Percentiles rank a stretch among this genome's conserved stretches.
phyloP scores from a whole-genome alignment of 2,113 vertebrate species.

The Orycteropus afer region DNA sequence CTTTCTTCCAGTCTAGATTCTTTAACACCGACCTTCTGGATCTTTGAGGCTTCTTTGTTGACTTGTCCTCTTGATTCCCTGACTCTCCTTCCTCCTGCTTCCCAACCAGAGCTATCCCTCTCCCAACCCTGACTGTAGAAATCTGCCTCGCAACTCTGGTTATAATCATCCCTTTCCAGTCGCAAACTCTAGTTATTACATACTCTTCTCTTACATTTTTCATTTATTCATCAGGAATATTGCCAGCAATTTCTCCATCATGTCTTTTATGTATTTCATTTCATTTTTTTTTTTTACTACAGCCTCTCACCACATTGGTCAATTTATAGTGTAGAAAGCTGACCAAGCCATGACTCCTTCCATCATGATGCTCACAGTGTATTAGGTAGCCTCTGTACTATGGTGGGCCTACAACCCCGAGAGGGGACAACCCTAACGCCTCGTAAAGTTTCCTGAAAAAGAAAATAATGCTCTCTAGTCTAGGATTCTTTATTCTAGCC shows the following conservation, averaged over 20 bases:
- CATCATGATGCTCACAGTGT: background rate
- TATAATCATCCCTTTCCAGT: background rate
- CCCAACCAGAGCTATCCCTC: background rate
- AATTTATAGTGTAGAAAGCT: background rate
- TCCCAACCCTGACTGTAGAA: background rate
- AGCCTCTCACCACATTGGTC: background rate
- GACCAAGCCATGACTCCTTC: background rate
- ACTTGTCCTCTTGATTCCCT: background rate
- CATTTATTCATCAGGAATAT: background rate
- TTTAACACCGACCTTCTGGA: rapidly evolving
- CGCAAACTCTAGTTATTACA: background rate
- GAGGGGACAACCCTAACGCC: background rate
- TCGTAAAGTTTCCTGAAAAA: background rate
- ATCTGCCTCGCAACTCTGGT: background rate
- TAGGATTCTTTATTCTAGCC: too few species aligned
- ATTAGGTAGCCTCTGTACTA: background rate
- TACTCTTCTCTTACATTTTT: background rate
- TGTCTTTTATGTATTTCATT: background rate
- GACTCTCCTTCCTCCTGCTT: background rate
- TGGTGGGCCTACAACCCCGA: background rate
- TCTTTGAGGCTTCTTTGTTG: background rate
- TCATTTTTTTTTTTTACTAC: background rate
- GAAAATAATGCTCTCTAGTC: background rate
- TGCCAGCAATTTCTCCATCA: background rate
- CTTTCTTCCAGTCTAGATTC: background rate